These are phyloP conservation scores for Chelonus formosanus DNA, from an alignment of 2,888 invertebrate species.

Conservation along the genomic window DNA sequence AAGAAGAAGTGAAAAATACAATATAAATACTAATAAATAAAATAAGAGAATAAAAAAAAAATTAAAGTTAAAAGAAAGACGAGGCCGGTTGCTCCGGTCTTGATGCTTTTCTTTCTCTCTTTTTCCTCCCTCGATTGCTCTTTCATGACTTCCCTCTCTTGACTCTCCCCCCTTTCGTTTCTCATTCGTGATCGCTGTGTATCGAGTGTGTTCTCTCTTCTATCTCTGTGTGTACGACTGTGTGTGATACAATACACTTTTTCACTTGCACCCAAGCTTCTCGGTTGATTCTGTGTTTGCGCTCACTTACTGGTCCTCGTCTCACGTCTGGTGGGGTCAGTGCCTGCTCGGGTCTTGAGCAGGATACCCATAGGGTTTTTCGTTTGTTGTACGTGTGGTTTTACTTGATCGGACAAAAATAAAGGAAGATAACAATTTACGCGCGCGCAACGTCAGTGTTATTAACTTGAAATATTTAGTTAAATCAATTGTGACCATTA, in stretches of 20 bases:
- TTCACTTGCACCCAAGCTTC: slow-evolving; percentile 24
- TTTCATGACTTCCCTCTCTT: slow-evolving; percentile 21
- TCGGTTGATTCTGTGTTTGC: slow-evolving; percentile 38
- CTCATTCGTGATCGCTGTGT: slow-evolving; percentile 29
- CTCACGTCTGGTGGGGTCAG: slow-evolving; percentile 46
- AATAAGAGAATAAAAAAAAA: neutral
- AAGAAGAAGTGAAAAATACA: no score
- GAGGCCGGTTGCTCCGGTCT: slow-evolving; percentile 20
- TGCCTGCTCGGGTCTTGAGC: slow-evolving; percentile 47
- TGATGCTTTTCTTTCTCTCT: slow-evolving; percentile 29
- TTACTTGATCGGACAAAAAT: neutral
- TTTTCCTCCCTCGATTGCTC: slow-evolving; percentile 31
- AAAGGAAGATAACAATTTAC: slow-evolving; percentile 5
- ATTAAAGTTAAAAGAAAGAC: neutral
- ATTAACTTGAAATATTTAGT: no score
- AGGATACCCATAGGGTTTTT: slow-evolving; percentile 39
- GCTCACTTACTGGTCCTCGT: slow-evolving; percentile 37
- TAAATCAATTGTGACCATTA: no score
- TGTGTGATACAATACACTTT: slow-evolving; percentile 15
- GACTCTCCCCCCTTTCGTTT: slow-evolving; percentile 28
- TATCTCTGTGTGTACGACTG: no score
- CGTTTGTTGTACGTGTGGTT: neutral
- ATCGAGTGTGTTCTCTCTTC: no score
- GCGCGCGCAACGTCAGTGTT: no score
- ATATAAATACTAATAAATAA: neutral